Conservation (phyloP, 64 coral and sea anemone species). For the Montipora capricornis region DNA sequence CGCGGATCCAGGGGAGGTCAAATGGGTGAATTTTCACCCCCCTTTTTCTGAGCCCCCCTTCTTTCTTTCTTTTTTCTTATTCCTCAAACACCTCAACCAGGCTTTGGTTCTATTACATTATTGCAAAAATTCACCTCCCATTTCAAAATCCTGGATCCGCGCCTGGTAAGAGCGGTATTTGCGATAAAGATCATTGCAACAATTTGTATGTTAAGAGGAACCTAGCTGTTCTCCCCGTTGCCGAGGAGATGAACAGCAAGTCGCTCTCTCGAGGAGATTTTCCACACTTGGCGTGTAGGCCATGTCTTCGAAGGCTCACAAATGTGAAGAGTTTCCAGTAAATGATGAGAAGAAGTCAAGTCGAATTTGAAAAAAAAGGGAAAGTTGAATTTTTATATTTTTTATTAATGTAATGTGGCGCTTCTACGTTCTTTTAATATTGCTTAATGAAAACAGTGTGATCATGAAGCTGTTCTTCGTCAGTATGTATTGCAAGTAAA, state of each 20-base stretch:
- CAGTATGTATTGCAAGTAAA: no score
- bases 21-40: no score
- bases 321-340: not conserved
- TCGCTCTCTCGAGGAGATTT: not conserved
- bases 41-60: no score
- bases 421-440: no score
- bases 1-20: no score
- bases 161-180: not conserved
- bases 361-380: not conserved
- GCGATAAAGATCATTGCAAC: not conserved
- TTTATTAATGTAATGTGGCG: no score
- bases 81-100: slow-evolving; percentile 75
- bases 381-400: not conserved
- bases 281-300: not conserved
- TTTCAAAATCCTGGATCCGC: slow-evolving; percentile 66
- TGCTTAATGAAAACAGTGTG: no score
- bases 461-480: no score
- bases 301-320: not conserved
- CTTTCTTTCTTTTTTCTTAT: no score
- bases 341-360: not conserved
- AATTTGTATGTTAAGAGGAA: not conserved
- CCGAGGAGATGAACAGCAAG: not conserved
- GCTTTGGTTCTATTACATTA: slow-evolving; percentile 77
- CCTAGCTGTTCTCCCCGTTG: not conserved
- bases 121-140: slow-evolving; percentile 63